phyloP scores from a whole-genome alignment of 35 echinoderm and acorn worm genomes.

The Eucidaris tribuloides region DNA sequence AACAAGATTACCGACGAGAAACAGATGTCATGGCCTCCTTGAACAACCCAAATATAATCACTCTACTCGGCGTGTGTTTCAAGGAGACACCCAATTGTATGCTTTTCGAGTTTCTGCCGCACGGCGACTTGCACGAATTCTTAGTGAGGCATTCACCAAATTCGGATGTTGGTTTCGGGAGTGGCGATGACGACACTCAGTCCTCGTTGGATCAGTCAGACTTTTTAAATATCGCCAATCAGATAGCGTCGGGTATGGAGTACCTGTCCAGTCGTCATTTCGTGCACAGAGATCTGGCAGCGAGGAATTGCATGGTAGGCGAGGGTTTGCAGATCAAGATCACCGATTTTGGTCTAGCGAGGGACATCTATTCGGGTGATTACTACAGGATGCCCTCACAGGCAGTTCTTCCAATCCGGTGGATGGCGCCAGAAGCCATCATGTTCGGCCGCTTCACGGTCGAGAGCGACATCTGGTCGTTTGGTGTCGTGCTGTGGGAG shows the following conservation, averaged over 20 bases:
- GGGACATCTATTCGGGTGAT: slow-evolving; percentile 94
- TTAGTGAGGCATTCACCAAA: slow-evolving; percentile 90
- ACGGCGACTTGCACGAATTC: slow-evolving; percentile 91
- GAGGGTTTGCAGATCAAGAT: slow-evolving; percentile 93
- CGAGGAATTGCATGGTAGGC: slow-evolving; percentile 96
- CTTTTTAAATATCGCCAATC: slow-evolving; percentile 80
- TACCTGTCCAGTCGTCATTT: slow-evolving; percentile 91
- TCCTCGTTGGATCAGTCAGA: slow-evolving; percentile 88
- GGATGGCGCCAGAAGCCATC: slow-evolving; percentile 96
- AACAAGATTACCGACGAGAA: slow-evolving; percentile 76
- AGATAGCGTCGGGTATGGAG: slow-evolving; percentile 98
- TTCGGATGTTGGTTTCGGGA: slow-evolving; percentile 93
- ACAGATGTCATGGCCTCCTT: slow-evolving; percentile 85
- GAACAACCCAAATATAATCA: slow-evolving; percentile 88
- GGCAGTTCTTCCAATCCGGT: slow-evolving; percentile 80
- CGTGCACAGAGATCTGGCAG: slow-evolving; percentile 94
- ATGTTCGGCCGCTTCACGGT: slow-evolving; percentile 91
- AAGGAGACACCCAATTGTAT: slow-evolving; percentile 75
- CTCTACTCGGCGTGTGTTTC: slow-evolving; percentile 77
- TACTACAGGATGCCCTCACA: slow-evolving; percentile 90
- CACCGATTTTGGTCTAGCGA: slow-evolving; percentile 89
- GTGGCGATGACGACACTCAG: slow-evolving; percentile 87
- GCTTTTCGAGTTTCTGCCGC: slow-evolving; percentile 91
- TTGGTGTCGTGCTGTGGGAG: slow-evolving; percentile 98
- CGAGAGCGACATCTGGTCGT: slow-evolving; percentile 97